A percentile compares a stretch with the other conserved stretches of the same genome.
Evolutionary conservation across 2,113 vertebrate genomes (phyloP).

Genomic region (Syngnathus scovelli): DNA sequence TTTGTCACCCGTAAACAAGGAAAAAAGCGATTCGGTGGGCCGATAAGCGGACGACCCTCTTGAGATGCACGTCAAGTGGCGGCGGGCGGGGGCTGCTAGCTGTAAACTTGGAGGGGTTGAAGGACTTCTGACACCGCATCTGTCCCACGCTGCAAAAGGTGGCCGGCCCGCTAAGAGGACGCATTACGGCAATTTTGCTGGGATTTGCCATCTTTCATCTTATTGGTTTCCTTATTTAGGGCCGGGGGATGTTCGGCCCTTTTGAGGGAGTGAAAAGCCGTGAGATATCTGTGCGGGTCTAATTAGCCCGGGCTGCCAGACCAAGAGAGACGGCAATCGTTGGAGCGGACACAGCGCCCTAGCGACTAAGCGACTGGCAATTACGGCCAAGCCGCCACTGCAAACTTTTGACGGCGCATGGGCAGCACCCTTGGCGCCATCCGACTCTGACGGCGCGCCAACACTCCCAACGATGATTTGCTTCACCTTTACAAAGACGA

Average conservation of each 20-base stretch:
- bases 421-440: background rate
- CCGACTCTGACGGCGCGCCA: background rate
- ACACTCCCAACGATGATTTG: background rate
- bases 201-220: too few species aligned
- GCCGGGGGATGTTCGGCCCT: too few species aligned
- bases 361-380: background rate
- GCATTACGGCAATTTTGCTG: too few species aligned
- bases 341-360: background rate
- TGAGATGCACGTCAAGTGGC: background rate
- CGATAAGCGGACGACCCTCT: conserved; percentile 31
- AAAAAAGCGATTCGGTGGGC: conserved; percentile 24
- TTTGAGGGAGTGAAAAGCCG: conserved; percentile 11
- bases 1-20: conserved; percentile 54
- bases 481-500: background rate
- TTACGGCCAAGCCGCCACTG: conserved; percentile 23
- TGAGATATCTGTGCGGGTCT: conserved; percentile 41
- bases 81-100: background rate
- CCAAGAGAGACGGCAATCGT: conserved; percentile 31
- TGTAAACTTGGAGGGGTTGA: background rate
- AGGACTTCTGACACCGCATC: background rate
- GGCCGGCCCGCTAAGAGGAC: too few species aligned
- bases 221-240: too few species aligned
- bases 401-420: background rate
- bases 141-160: background rate
- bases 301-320: conserved; percentile 51